A percentile compares a stretch with the other conserved stretches of the same genome.
Conservation (phyloP, 2,797 vertebrate genomes). For the Sebastes kiyomatsui region DNA sequence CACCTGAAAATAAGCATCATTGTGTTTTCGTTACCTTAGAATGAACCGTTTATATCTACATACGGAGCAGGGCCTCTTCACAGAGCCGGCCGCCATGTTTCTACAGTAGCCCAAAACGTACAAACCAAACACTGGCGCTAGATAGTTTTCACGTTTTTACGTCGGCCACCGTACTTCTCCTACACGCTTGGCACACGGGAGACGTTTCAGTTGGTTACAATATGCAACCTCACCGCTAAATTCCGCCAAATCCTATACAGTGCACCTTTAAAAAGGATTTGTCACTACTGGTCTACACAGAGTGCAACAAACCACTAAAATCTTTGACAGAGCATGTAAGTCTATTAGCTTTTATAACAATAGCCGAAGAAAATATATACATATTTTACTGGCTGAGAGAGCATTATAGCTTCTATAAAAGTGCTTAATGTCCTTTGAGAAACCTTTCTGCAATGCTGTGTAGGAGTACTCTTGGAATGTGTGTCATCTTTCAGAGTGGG, state of each 20-base stretch:
- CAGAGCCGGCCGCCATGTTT: no score
- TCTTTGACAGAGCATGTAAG: neutral
- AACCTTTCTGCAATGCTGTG: neutral
- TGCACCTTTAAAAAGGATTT: neutral
- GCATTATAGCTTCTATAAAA: neutral
- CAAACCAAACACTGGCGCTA: no score
- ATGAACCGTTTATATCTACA: fast-evolving
- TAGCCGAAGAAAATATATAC: neutral
- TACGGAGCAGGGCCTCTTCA: no score
- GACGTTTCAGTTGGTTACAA: no score
- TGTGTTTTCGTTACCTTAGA: no score
- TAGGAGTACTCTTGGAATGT: conserved; percentile 1
- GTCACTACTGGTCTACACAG: neutral
- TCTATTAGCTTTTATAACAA: neutral
- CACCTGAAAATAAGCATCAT: no score
- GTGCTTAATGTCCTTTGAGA: conserved; percentile 23
- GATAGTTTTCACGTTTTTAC: no score
- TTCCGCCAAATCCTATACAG: no score
- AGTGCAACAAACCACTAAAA: conserved; percentile 1
- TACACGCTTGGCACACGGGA: no score
- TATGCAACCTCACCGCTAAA: no score
- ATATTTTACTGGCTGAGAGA: neutral
- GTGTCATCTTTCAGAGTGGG: neutral
- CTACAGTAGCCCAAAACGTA: no score
- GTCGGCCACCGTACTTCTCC: no score